phyloP scores from a whole-genome alignment of 2,888 invertebrate species.

The Baronia brevicornis region DNA sequence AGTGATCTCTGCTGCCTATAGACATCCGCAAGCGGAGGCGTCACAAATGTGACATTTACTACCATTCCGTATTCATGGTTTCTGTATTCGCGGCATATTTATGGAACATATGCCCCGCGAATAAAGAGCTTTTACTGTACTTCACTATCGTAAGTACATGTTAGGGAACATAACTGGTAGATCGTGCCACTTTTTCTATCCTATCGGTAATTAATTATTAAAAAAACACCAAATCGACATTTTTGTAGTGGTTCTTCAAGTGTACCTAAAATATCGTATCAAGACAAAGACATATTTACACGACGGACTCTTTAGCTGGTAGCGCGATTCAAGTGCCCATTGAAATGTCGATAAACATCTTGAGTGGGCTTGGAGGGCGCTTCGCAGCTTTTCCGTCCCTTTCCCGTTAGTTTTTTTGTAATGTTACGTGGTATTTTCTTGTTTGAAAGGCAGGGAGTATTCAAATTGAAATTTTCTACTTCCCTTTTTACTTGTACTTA shows the following conservation, averaged over 20 bases:
- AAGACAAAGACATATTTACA: slow-evolving; percentile 14
- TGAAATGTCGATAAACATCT: slow-evolving; percentile 17
- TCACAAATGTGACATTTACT: no score
- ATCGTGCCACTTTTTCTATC: neutral
- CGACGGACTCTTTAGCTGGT: slow-evolving; percentile 5
- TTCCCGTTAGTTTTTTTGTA: neutral
- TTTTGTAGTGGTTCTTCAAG: slow-evolving; percentile 5
- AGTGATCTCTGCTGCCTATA: no score
- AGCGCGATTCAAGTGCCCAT: slow-evolving; percentile 11
- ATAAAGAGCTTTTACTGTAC: no score
- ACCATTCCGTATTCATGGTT: no score
- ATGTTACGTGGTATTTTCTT: neutral
- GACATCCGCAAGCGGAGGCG: no score
- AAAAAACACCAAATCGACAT: neutral
- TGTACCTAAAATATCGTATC: slow-evolving; percentile 5
- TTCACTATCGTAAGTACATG: no score
- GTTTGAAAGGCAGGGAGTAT: no score
- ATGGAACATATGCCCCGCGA: no score
- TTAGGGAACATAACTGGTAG: no score
- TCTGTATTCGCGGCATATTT: no score
- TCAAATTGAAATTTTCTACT: no score
- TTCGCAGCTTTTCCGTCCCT: slow-evolving; percentile 3
- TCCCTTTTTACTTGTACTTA: no score
- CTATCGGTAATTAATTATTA: neutral
- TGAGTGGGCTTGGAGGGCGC: slow-evolving; percentile 7